These are phyloP conservation scores for Podiceps cristatus DNA, from an alignment of 2,113 vertebrate species.

Conservation along the genomic window DNA sequence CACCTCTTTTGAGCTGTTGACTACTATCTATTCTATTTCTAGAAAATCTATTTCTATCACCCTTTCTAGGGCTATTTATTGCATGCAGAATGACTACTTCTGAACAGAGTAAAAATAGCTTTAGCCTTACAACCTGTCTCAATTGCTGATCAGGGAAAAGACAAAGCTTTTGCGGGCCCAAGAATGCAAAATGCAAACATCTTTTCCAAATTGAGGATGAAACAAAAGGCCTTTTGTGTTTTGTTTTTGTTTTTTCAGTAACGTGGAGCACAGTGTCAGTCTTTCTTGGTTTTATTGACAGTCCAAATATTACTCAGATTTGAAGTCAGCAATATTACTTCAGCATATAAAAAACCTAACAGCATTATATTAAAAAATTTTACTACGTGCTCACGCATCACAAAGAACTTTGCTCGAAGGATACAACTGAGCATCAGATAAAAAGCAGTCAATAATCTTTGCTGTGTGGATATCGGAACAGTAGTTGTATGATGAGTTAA, in stretches of 20 bases:
- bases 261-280: background rate
- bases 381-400: background rate
- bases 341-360: background rate
- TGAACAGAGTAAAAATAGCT: background rate
- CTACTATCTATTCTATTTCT: too few species aligned
- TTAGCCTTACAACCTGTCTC: background rate
- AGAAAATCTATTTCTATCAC: background rate
- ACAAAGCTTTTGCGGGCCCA: background rate
- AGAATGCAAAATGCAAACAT: background rate
- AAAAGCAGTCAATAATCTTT: background rate
- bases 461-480: background rate
- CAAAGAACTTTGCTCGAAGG: background rate
- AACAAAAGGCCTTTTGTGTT: background rate
- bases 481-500: background rate
- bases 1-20: background rate
- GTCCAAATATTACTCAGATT: background rate
- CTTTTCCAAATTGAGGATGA: background rate
- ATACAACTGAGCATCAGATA: background rate
- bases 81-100: background rate
- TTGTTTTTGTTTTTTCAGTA: background rate
- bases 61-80: background rate
- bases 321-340: background rate
- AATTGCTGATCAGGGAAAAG: background rate
- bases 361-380: background rate
- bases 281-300: background rate